Percentiles rank a stretch among this genome's conserved stretches.
Conservation (phyloP, 2,797 vertebrate species). For the Falco columbarius region DNA sequence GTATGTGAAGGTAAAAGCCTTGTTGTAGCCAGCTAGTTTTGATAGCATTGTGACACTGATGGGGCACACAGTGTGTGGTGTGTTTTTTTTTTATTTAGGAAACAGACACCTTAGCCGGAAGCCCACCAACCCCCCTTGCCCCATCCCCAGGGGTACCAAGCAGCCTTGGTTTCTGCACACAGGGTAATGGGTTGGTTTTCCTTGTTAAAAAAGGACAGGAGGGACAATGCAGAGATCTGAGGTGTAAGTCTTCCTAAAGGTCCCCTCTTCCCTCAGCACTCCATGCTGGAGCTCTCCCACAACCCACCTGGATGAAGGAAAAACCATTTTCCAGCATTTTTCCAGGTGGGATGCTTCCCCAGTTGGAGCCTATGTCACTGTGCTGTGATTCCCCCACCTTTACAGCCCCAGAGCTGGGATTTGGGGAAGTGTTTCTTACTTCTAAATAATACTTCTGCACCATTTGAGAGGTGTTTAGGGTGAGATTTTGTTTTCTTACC, state of each 20-base stretch:
- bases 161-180: rapidly evolving
- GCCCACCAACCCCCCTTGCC: too few species aligned
- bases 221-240: not conserved
- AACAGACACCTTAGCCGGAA: not conserved
- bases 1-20: too few species aligned
- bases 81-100: not conserved
- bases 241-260: rapidly evolving
- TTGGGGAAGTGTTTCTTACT: not conserved
- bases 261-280: not conserved
- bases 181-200: not conserved
- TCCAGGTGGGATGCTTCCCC: not conserved
- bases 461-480: not conserved
- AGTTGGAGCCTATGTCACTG: not conserved
- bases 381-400: not conserved
- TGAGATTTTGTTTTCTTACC: not conserved
- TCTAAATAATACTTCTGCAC: not conserved
- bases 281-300: not conserved
- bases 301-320: not conserved
- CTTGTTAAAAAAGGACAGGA: not conserved
- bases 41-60: too few species aligned
- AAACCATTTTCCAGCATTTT: not conserved
- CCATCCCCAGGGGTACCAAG: not conserved
- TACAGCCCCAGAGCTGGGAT: not conserved
- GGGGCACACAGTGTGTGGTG: too few species aligned
- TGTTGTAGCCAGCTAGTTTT: too few species aligned